Evolutionary conservation across 2,113 vertebrate species (phyloP).

Genomic region (Anarhynchus alexandrinus): DNA sequence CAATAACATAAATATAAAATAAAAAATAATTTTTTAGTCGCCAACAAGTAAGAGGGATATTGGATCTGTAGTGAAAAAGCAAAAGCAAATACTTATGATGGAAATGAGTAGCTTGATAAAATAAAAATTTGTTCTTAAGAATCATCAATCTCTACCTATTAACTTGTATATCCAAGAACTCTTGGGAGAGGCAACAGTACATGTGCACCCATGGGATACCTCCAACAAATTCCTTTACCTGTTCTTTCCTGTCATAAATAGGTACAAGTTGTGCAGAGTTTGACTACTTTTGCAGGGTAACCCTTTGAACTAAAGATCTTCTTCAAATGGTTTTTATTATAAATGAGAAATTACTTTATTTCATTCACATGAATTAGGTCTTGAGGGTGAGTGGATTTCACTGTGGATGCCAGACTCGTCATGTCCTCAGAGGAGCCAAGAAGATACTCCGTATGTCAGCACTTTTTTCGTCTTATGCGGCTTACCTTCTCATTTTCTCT

Average conservation of each 20-base stretch:
- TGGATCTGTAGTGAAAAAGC: neutral
- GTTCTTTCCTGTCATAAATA: neutral
- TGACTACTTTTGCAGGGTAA: neutral
- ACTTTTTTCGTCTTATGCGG: accelerated
- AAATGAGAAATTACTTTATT: neutral
- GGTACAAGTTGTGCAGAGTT: neutral
- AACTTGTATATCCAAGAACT: neutral
- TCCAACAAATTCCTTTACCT: neutral
- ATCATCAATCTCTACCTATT: neutral
- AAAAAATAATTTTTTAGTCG: too few species aligned
- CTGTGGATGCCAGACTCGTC: neutral
- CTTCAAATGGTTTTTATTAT: neutral
- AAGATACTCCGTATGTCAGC: neutral
- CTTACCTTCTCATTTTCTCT: neutral
- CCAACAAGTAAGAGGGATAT: neutral
- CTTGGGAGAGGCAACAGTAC: neutral
- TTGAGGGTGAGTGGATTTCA: neutral
- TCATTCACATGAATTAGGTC: neutral
- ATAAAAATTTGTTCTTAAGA: neutral
- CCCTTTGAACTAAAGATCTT: neutral
- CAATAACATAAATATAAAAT: too few species aligned
- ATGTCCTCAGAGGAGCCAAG: neutral
- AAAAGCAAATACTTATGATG: neutral
- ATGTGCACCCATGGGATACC: neutral
- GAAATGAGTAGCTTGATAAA: neutral